Evolutionary conservation across 2,113 vertebrate genomes (phyloP), one percentile per base, ranked within the genome.

Genomic region (Gopherus flavomarginatus): DNA sequence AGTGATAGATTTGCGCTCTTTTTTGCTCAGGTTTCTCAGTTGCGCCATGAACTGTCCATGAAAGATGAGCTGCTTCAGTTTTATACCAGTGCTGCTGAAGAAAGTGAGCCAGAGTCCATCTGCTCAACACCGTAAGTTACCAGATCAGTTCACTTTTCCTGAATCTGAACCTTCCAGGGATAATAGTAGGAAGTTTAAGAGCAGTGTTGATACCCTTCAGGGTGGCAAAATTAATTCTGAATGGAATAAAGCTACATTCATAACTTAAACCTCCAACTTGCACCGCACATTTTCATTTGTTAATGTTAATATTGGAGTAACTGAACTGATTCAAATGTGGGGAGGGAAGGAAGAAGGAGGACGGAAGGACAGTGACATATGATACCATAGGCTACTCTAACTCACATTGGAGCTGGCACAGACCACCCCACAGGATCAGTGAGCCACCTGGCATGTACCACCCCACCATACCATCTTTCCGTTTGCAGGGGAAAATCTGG

Each of bases 21-120:
- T 49, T 53, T 47, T 69, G 2, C n/a, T 38, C 97, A 99, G 99
- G 99, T 99, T 24, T 99, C 99, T 92, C 99, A 99, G 98, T 91
- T 99, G 93, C 99, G 99, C 56, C 99, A 99, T 88, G 99, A 99
- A 91, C 98, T 99, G 54, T 99, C 99, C 87, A 99, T 99, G 99
- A 99, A 99, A 93, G 99, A 99, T 98, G 99, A 99, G 69, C 98
- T 99, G 89, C 98, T 99, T 10, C 99, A 99, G 98, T 99, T 99
- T 97, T 99, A 99, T 72, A 99, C 99, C 90, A 99, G 98, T 1
- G 99, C 99, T 24, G 99, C 99, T 0, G 99, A 99, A 89, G 99
- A 99, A 92, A 99, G 99, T 0, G 99, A 99, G 82, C 99, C 99
- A 0, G 99, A 99, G 87, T 99, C 99, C 0, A 50, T 98, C 89